phyloP scores from a whole-genome alignment of 2,797 vertebrate species.

The Coregonus suidteri region DNA sequence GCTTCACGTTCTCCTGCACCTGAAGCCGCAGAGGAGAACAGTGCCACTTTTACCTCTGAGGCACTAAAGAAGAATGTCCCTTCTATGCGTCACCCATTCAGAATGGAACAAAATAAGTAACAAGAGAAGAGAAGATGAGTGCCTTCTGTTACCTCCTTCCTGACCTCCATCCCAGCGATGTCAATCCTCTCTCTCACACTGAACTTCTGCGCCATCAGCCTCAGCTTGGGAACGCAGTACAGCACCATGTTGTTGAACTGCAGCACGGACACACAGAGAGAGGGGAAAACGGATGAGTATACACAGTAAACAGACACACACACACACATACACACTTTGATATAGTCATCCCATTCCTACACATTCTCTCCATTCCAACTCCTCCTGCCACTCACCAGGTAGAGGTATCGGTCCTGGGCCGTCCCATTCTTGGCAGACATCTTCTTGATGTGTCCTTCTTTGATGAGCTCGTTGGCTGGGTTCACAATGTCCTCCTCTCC shows the following conservation, averaged over 20 bases:
- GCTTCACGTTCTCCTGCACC: conserved; percentile 90
- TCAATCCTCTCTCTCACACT: conserved; percentile 95
- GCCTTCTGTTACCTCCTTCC: neutral
- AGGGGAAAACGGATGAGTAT: neutral
- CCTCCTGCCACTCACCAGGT: conserved; percentile 84
- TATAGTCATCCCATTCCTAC: neutral
- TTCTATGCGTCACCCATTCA: neutral
- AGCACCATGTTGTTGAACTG: conserved; percentile 98
- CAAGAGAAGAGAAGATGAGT: too few relatives aligned
- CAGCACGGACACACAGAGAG: conserved; percentile 24
- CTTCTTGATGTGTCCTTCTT: conserved; percentile 96
- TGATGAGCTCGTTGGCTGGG: conserved; percentile 96
- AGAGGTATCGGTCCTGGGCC: conserved; percentile 93
- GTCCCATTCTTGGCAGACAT: conserved; percentile 96
- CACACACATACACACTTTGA: too few relatives aligned
- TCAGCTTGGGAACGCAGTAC: conserved; percentile 94
- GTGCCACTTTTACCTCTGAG: neutral
- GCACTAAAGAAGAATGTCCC: neutral
- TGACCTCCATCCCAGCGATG: conserved; percentile 93
- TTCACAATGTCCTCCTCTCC: conserved; percentile 98
- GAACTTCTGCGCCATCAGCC: conserved; percentile 97
- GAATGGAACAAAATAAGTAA: neutral
- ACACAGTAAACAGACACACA: too few relatives aligned
- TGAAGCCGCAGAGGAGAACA: conserved; percentile 57
- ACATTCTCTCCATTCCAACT: neutral